Percentiles rank a stretch among this genome's conserved stretches.
These are phyloP conservation scores for Eumeta japonica DNA, from an alignment of 1,140 invertebrate species.

Conservation along the genomic window DNA sequence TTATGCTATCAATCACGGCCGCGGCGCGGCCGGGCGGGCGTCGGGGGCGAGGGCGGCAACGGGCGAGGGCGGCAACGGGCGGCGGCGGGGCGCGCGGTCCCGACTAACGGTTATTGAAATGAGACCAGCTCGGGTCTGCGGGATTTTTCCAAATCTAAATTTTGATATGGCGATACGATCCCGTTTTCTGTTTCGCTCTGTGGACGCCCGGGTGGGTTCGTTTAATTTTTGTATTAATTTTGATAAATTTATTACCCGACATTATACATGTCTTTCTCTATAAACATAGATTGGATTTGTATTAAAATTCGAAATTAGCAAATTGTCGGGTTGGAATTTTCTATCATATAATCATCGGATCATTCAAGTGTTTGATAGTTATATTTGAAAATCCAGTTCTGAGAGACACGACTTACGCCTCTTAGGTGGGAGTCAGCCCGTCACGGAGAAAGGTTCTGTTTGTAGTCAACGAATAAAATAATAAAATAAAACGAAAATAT, in stretches of 20 bases:
- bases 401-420: no score
- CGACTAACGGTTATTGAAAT: slow-evolving; percentile 57
- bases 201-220: slow-evolving; percentile 10
- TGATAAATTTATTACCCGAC: slow-evolving; percentile 43
- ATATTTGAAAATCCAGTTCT: no score
- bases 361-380: no score
- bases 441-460: no score
- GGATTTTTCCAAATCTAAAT: slow-evolving; percentile 57
- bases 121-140: slow-evolving; percentile 38
- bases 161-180: slow-evolving; percentile 49
- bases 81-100: slow-evolving; percentile 18
- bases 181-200: slow-evolving; percentile 45
- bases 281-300: slow-evolving; percentile 8
- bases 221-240: slow-evolving; percentile 13
- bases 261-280: slow-evolving; percentile 33
- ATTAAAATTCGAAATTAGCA: neutral
- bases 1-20: slow-evolving; percentile 47
- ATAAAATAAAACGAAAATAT: no score
- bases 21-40: slow-evolving; percentile 18
- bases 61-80: slow-evolving; percentile 16
- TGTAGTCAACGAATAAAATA: no score
- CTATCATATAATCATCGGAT: neutral
- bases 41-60: slow-evolving; percentile 19
- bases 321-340: neutral
- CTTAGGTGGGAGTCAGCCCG: no score